phyloP scores from a whole-genome alignment of 2,888 invertebrate genomes.

The Prenolepis imparis region DNA sequence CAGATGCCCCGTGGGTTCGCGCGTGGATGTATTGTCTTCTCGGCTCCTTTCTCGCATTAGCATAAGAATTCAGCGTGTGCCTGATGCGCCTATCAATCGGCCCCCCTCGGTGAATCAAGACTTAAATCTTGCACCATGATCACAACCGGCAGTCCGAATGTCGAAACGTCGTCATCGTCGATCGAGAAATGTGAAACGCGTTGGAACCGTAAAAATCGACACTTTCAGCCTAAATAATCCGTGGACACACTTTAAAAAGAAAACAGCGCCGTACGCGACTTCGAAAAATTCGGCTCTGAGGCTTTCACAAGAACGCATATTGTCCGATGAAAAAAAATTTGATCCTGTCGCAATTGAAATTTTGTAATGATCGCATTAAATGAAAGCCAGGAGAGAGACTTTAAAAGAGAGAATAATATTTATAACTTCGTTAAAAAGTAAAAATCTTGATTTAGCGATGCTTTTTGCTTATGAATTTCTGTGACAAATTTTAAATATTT shows the following conservation, averaged over 20 bases:
- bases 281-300: neutral
- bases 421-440: neutral
- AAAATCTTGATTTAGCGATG: neutral
- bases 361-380: conserved; percentile 12
- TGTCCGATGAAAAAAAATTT: neutral
- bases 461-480: too few relatives aligned
- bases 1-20: conserved; percentile 68
- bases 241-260: conserved; percentile 49
- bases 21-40: conserved; percentile 84
- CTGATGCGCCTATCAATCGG: conserved; percentile 84
- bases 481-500: too few relatives aligned
- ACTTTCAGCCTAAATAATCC: conserved; percentile 29
- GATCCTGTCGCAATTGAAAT: conserved; percentile 4
- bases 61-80: conserved; percentile 87
- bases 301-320: neutral
- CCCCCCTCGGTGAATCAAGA: conserved; percentile 80
- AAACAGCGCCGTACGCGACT: neutral
- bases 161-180: conserved; percentile 74
- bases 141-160: conserved; percentile 75
- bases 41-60: conserved; percentile 86
- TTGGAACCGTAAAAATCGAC: conserved; percentile 55
- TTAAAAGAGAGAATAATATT: neutral
- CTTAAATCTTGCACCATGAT: conserved; percentile 80
- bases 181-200: conserved; percentile 66
- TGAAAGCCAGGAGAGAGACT: neutral